These are phyloP conservation scores for Andricus grossulariae DNA, from an alignment of 1,140 invertebrate species.

Conservation along the genomic window DNA sequence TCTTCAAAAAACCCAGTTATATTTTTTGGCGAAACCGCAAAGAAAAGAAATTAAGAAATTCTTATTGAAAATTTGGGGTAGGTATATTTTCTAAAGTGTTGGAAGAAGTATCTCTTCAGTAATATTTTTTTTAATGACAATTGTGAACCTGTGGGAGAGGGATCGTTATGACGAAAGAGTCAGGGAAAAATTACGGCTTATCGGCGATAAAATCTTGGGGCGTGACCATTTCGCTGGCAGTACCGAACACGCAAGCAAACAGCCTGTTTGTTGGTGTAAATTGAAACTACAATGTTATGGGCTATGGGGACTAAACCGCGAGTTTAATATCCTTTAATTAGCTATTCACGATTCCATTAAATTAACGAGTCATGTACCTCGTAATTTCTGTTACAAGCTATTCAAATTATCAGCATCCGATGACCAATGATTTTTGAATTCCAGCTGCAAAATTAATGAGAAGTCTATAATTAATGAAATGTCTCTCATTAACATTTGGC, in stretches of 20 bases:
- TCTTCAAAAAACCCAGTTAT: too few species aligned
- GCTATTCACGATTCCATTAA: constrained; percentile 24
- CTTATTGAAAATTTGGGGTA: too few species aligned
- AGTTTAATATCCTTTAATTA: constrained; percentile 24
- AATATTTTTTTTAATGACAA: constrained; percentile 37
- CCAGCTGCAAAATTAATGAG: too few species aligned
- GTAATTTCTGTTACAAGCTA: background rate
- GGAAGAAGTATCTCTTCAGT: background rate
- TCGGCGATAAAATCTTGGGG: constrained; percentile 37
- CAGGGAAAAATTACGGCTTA: constrained; percentile 29
- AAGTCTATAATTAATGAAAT: too few species aligned
- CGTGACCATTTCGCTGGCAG: constrained; percentile 13
- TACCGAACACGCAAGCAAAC: constrained; percentile 28
- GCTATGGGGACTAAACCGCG: constrained; percentile 2
- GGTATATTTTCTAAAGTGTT: background rate
- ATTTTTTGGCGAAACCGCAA: too few species aligned
- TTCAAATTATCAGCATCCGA: constrained; percentile 12
- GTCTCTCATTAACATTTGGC: too few species aligned
- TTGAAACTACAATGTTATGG: background rate
- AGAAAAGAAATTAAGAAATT: too few species aligned
- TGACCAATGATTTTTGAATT: constrained; percentile 16
- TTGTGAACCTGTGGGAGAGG: background rate
- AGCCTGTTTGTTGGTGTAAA: constrained; percentile 2
- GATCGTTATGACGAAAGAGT: constrained; percentile 25
- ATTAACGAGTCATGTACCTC: constrained; percentile 7